These are phyloP conservation scores for Drosophila seguyi DNA, from an alignment of 1,140 invertebrate genomes.

Conservation along the genomic window DNA sequence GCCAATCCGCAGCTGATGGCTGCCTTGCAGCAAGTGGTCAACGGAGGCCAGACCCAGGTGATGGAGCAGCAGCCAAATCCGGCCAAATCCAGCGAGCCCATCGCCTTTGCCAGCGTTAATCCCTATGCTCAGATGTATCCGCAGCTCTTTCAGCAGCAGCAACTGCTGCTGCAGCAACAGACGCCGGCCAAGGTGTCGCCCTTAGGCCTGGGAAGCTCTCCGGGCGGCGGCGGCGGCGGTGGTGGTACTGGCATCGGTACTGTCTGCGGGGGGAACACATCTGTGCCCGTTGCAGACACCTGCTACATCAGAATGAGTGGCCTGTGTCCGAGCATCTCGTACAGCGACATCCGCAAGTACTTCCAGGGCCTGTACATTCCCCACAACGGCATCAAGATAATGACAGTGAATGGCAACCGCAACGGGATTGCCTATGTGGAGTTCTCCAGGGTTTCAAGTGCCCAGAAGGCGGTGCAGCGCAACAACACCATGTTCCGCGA, in stretches of 20 bases:
- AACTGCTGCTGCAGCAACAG: slow-evolving; percentile 61
- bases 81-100: slow-evolving; percentile 44
- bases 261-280: slow-evolving; percentile 14
- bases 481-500: slow-evolving; percentile 87
- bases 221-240: background rate
- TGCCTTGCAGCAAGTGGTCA: slow-evolving; percentile 30
- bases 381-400: slow-evolving; percentile 93
- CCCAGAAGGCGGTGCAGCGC: slow-evolving; percentile 89
- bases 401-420: slow-evolving; percentile 91
- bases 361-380: slow-evolving; percentile 92
- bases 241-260: no score
- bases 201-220: slow-evolving; percentile 18
- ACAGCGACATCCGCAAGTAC: slow-evolving; percentile 92
- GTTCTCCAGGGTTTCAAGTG: slow-evolving; percentile 89
- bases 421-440: slow-evolving; percentile 92
- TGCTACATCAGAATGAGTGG: slow-evolving; percentile 90
- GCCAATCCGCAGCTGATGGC: slow-evolving; percentile 18
- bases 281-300: slow-evolving; percentile 71
- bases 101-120: slow-evolving; percentile 79
- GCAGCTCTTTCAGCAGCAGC: slow-evolving; percentile 75
- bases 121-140: slow-evolving; percentile 83
- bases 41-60: background rate
- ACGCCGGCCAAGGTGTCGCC: slow-evolving; percentile 29
- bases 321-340: slow-evolving; percentile 88
- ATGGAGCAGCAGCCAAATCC: slow-evolving; percentile 20